A percentile compares a stretch with the other conserved stretches of the same genome.
Evolutionary conservation across 1,140 invertebrate genomes (phyloP).

Genomic region (Penaeus indicus): DNA sequence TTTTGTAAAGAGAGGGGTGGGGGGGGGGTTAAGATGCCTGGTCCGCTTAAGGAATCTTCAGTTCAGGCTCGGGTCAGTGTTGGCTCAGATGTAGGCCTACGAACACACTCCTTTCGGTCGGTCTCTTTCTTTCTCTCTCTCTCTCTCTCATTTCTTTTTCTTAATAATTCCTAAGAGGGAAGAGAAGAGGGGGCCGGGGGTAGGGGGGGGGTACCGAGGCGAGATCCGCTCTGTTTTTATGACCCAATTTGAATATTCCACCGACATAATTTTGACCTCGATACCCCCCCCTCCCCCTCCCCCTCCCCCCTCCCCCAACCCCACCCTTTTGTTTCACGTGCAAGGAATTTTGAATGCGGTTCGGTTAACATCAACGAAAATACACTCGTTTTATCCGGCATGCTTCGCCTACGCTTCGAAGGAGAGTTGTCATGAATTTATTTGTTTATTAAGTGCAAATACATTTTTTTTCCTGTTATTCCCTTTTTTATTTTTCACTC

Average conservation of each 20-base stretch:
- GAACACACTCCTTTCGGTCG: background rate
- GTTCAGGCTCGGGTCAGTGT: too few relatives aligned
- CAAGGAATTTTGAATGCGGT: constrained; percentile 17
- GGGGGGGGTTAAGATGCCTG: too few relatives aligned
- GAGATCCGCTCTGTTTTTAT: constrained; percentile 41
- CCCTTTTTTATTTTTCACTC: too few relatives aligned
- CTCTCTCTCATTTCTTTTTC: background rate
- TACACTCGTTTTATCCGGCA: background rate
- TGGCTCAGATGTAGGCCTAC: background rate
- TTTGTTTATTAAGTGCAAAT: too few relatives aligned
- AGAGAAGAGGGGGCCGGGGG: background rate
- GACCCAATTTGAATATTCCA: constrained; percentile 54
- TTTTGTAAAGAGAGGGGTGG: too few relatives aligned
- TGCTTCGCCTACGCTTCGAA: too few relatives aligned
- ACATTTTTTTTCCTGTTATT: too few relatives aligned
- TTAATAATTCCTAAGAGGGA: background rate
- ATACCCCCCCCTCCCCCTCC: too few relatives aligned
- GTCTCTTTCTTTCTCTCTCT: constrained; percentile 23
- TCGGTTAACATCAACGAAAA: background rate
- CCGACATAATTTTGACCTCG: constrained; percentile 37
- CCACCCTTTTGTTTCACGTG: constrained; percentile 46
- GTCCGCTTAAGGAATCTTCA: too few relatives aligned
- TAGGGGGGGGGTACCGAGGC: background rate
- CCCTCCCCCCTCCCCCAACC: too few relatives aligned
- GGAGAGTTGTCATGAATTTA: too few relatives aligned